Base-by-base conservation (phyloP, 2,113 vertebrate genomes). In the Alethe diademata region DNA sequence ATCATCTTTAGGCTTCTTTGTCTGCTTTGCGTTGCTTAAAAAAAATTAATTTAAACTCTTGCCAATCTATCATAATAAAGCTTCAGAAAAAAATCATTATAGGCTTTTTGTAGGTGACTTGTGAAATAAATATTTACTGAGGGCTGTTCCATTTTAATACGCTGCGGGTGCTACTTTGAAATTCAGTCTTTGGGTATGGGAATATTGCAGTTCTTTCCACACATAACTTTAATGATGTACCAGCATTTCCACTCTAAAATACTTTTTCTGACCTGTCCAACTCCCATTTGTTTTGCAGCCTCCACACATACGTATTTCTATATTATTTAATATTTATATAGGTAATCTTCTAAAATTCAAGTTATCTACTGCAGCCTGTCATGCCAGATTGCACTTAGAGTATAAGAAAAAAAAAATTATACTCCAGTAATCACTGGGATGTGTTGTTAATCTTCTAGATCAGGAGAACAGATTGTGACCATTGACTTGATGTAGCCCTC, bases 61-160 rank as follows among this genome's bases (percentile, higher is more conserved):
- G 75, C 40, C 28, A 42, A 38, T 78, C 38, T 67, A 91, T 65
- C 20, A 25, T 53, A 67, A 54, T 66, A 81, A 90, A 83, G 47
- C 56, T 74, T n/a, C 50, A 78, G 76, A 36, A 71, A 88, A 56
- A 56, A 76, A 78, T 3, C 13, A 40, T 88, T 72, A 26, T 56
- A 61, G 50, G 35, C 60, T 23, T 95, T 72, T 82, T 65, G 50
- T 84, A 94, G 90, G 86, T 93, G 81, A 92, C 60, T 94, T 72
- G 43, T 86, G 91, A 92, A 84, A 45, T 78, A 81, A 93, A 86
- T 92, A 75, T 96, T 95, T 96, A 70, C 53, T 54, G 86, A 80
- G 33, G 6, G 25, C 42, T 64, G 62, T 61, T 94, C 50, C 28
- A 29, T 86, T 71, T 92, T 87, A 64, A 62, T 12, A 18, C 24